Conservation (phyloP, 1,140 invertebrate genomes). For the Ceratosolen solmsi region DNA sequence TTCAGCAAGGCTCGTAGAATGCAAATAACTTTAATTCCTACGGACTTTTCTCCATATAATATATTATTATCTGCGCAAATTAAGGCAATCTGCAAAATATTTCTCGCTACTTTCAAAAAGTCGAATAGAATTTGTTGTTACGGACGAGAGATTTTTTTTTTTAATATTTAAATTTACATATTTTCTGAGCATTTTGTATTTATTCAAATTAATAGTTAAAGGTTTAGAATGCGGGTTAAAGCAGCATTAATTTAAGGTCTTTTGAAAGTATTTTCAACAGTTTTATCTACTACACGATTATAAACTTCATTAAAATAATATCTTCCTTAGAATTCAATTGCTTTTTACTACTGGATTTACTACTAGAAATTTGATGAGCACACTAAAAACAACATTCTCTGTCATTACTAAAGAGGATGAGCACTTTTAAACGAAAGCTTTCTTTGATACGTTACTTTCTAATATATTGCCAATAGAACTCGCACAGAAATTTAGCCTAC, state of each 20-base stretch:
- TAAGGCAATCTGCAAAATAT: too few relatives aligned
- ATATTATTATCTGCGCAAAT: too few relatives aligned
- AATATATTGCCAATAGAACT: not conserved
- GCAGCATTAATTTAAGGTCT: not conserved
- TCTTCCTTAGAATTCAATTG: slow-evolving; percentile 10
- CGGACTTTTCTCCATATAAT: too few relatives aligned
- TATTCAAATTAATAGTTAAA: not conserved
- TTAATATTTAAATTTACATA: too few relatives aligned
- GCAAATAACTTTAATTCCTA: too few relatives aligned
- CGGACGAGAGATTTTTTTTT: too few relatives aligned
- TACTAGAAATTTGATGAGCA: slow-evolving; percentile 30
- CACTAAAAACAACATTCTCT: not conserved
- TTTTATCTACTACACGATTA: not conserved
- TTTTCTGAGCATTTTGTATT: too few relatives aligned
- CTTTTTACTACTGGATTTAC: slow-evolving; percentile 8
- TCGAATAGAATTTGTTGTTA: too few relatives aligned
- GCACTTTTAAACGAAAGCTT: not conserved
- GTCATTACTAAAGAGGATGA: not conserved
- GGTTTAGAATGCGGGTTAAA: not conserved
- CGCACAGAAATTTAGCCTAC: too few relatives aligned
- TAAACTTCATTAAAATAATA: not conserved
- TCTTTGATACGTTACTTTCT: slow-evolving; percentile 23
- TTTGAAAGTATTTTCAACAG: not conserved
- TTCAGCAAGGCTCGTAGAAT: too few relatives aligned
- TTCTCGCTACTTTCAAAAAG: too few relatives aligned